Base-by-base conservation (phyloP, 1,140 invertebrate genomes). In the Lerema accius region DNA sequence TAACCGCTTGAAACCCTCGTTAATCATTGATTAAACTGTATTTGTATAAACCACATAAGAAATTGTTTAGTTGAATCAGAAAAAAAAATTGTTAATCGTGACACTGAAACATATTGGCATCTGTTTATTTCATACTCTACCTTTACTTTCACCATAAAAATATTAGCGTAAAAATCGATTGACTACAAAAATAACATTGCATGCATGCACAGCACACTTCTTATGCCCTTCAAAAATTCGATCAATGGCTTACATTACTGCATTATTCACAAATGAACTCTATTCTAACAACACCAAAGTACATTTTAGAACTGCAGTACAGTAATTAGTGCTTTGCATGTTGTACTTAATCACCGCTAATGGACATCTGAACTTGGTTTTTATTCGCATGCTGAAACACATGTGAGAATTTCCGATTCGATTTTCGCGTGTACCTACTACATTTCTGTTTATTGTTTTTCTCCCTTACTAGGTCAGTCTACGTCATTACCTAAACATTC, bases 291-390 rank as follows among this genome's bases (percentile, higher is more conserved):
- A 15, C 6, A 11, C 10, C 37, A 51, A 37, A 15, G 49, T 51
- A 35, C 9, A 50, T 35, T 39, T 51, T 14, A 19, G 32, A 23
- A 11, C 9, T 37, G 13, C 13, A 15, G 11, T 28, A 55, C 14
- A 19, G 46, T 71, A 71, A 71, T 71, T 61, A 39, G 46, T 11
- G 61, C 37, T 46, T 67, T 56, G 62, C 69, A 68, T 71, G 66
- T 45, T 48, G 0, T 2, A 23, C 42, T 64, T 63, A 65, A 71
- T 68, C 43, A 69, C 46, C 10, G 32, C 40, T 61, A 68, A 66
- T 71, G 63, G 51, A 65, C 23, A 43, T 28, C 35, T 55, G 50
- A 55, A 55, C 50, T 55, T 55, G 37, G 50, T 55, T 42, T 40
- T 55, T 55, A 42, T 55, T 40, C 17, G 49, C n/a, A n/a, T 51